phyloP scores from a whole-genome alignment of 2,113 vertebrate genomes.

The Cacatua alba region DNA sequence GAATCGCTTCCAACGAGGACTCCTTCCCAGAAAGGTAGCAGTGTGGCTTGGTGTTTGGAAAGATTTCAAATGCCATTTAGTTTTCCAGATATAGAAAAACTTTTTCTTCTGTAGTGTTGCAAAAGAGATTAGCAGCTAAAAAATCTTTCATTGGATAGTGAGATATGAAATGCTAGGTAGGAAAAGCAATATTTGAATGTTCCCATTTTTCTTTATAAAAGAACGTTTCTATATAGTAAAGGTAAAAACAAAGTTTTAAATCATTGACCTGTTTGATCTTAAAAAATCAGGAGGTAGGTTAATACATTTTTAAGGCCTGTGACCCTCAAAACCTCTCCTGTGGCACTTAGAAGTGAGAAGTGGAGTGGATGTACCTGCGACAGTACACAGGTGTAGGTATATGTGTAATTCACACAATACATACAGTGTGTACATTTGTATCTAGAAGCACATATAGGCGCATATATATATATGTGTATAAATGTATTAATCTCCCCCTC shows the following conservation, averaged over 20 bases:
- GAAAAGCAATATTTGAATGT: neutral
- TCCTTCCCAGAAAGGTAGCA: neutral
- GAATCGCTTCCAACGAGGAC: neutral
- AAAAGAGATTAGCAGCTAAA: neutral
- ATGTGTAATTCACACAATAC: neutral
- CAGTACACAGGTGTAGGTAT: neutral
- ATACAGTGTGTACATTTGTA: rapidly evolving
- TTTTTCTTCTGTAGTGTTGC: neutral
- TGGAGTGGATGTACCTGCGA: neutral
- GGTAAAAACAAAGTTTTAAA: neutral
- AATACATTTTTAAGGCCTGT: neutral
- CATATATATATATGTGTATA: neutral
- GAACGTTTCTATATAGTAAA: neutral
- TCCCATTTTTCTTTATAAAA: neutral
- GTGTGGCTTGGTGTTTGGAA: neutral
- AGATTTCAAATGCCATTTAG: neutral
- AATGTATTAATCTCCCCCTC: neutral
- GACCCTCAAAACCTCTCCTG: neutral
- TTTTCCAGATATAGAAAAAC: neutral
- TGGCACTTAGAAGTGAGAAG: neutral
- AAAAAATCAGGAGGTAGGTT: neutral
- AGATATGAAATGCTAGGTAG: neutral
- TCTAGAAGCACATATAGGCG: neutral
- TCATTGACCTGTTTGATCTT: neutral
- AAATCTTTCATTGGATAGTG: neutral